Conservation (phyloP, 2,888 invertebrate genomes). For the Meta bourneti region DNA sequence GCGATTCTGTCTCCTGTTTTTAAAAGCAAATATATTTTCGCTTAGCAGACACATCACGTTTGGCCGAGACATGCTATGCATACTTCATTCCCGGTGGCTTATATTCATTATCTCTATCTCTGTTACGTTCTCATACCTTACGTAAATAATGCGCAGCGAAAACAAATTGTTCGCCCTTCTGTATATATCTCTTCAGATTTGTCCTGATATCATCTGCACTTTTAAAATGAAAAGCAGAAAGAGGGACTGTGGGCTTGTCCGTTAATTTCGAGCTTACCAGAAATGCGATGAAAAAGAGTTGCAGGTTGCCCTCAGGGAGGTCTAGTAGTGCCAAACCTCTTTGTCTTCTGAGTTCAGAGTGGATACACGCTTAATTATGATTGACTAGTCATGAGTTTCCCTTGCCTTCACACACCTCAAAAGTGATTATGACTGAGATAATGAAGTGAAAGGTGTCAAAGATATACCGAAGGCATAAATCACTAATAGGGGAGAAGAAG, state of each 20-base stretch:
- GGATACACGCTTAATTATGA: constrained; percentile 60
- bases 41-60: neutral
- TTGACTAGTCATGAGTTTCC: constrained; percentile 13
- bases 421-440: constrained; percentile 55
- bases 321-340: constrained; percentile 6
- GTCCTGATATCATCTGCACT: constrained; percentile 47
- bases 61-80: neutral
- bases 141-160: constrained; percentile 13
- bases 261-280: constrained; percentile 35
- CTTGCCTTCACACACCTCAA: constrained; percentile 54
- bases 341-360: constrained; percentile 18
- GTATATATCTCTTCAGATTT: constrained; percentile 9
- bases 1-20: neutral
- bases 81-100: neutral
- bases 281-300: constrained; percentile 44
- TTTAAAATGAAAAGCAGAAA: constrained; percentile 49
- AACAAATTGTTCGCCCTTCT: constrained; percentile 32
- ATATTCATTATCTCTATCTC: no score
- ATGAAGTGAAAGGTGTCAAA: constrained; percentile 57
- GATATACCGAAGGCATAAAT: constrained; percentile 51
- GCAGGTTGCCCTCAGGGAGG: constrained; percentile 2
- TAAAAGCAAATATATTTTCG: neutral
- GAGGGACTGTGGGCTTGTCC: constrained; percentile 53
- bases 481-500: constrained; percentile 28
- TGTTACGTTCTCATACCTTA: neutral